Base-by-base conservation (phyloP, 2,797 vertebrate species). In the Poecilia velifera region DNA sequence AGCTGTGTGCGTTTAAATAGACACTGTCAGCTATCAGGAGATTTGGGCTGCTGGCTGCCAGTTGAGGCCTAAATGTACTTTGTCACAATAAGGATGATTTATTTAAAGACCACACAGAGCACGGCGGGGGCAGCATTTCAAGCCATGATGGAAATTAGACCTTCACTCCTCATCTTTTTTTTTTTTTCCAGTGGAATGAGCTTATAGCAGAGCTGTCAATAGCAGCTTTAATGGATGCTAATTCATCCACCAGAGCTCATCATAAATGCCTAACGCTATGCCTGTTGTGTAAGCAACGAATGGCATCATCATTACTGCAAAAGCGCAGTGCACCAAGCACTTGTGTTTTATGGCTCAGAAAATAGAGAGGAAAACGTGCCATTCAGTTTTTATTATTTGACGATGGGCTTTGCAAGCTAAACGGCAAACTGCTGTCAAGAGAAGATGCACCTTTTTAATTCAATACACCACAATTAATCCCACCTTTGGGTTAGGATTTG, bases 11-110 rank as follows among this genome's bases (percentile, higher is more conserved):
- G 66, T 87, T 89, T 84, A 90, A 91, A 92, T 87, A 86, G 84
- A 88, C 82, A 41, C 73, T 73, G 85, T 90, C 90, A 90, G 82
- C 77, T 85, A 86, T 87, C 57, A 43, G 84, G 81, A 89, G 83
- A 86, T 88, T 89, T 66, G 76, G 82, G 49, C 87, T 88, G 78
- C 90, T 86, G 88, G 81, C 83, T 80, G 79, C 79, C 81, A 82
- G 78, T 89, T 59, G 57, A 86, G 86, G 76, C 79, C 84, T 86
- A 88, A 92, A 92, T 89, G 90, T 87, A 84, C 90, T 90, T 91
- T 87, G 87, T 92, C 88, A 88, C 85, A 90, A 90, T 91, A 86
- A 88, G 93, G 89, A 91, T 90, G 86, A 93, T 93, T 92, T 91
- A 92, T 94, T 91, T 88, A 81, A 89, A 90, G 89, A 87, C 88